Base-by-base conservation (phyloP, 1,140 invertebrate genomes). In the Batillaria attramentaria region DNA sequence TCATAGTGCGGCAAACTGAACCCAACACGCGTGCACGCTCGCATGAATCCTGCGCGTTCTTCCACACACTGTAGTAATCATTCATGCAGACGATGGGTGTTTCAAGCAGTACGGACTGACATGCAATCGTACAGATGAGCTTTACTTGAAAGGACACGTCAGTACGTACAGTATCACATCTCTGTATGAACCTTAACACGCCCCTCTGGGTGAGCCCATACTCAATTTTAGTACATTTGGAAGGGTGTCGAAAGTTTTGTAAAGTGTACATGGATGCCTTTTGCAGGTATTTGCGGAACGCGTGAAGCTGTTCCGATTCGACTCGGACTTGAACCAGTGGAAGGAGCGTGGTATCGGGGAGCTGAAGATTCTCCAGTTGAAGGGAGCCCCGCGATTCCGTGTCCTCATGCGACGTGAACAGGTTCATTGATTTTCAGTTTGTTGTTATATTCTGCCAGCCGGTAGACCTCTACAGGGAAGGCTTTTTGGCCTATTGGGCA, bases 251-350 rank as follows among this genome's bases (percentile, higher is more conserved):
- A n/a, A n/a, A n/a, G n/a, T n/a, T n/a, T n/a, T n/a, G n/a, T n/a
- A n/a, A n/a, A n/a, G n/a, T n/a, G 10, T 65, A 1, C 3, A 28
- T 65, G 24, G 18, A 1, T 16, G 62, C 6, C 43, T 8, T 20
- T 62, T 24, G 8, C 91, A 94, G 87, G 87, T 97, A 43, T 92
- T 92, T 82, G 86, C 88, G 60, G 87, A 90, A 72, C 73, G 91
- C 33, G 86, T 85, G n/a, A 88, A 88, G 72, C 79, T 91, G 35
- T 91, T 86, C 78, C 76, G 89, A 2, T 90, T 87, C 81, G 89
- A 91, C 79, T 35, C 66, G 0, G 88, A 88, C 18, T 37, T 81
- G 3, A 85, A 85, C 24, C 91, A 91, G 84, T 92, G 91, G 91
- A 92, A 92, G 81, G 92, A 92, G 79, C 86, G 92, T 79, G 92